These are phyloP conservation scores for Onthophagus sagittarius DNA, from an alignment of 2,888 invertebrate genomes.

Conservation along the genomic window DNA sequence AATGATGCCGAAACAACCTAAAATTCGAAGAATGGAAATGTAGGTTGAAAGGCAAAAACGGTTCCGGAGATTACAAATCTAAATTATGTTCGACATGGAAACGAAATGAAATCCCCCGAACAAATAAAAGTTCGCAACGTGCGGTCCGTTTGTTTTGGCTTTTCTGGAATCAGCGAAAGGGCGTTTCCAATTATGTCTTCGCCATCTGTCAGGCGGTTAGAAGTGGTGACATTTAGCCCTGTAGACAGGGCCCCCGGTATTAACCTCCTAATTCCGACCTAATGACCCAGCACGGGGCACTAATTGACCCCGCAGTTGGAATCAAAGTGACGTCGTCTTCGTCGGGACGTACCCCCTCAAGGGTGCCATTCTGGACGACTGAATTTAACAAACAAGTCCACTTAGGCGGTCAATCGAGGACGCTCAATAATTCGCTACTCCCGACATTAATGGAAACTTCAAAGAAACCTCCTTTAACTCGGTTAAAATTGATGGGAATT, in stretches of 20 bases:
- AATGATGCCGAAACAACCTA: too few relatives aligned
- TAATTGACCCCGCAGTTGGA: not conserved
- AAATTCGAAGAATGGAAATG: too few relatives aligned
- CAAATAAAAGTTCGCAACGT: not conserved
- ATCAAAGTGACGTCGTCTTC: not conserved
- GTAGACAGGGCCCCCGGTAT: not conserved
- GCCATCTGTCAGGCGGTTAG: not conserved
- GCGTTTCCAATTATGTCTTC: not conserved
- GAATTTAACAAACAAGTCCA: not conserved
- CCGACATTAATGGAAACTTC: too few relatives aligned
- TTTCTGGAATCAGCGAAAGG: not conserved
- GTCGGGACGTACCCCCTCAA: not conserved
- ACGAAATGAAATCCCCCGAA: not conserved
- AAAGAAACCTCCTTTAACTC: too few relatives aligned
- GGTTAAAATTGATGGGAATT: not conserved
- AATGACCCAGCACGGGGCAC: not conserved
- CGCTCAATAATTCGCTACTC: not conserved
- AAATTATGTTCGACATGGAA: not conserved
- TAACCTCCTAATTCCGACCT: not conserved
- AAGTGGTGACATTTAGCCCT: not conserved
- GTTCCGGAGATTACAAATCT: not conserved
- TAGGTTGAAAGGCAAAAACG: too few relatives aligned
- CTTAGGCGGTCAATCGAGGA: not conserved
- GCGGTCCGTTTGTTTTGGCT: not conserved
- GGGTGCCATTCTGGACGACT: not conserved